Percentiles rank a stretch among this genome's conserved stretches.
These are phyloP conservation scores for Chiroxiphia lanceolata DNA, from an alignment of 2,797 vertebrate genomes.

Conservation along the genomic window DNA sequence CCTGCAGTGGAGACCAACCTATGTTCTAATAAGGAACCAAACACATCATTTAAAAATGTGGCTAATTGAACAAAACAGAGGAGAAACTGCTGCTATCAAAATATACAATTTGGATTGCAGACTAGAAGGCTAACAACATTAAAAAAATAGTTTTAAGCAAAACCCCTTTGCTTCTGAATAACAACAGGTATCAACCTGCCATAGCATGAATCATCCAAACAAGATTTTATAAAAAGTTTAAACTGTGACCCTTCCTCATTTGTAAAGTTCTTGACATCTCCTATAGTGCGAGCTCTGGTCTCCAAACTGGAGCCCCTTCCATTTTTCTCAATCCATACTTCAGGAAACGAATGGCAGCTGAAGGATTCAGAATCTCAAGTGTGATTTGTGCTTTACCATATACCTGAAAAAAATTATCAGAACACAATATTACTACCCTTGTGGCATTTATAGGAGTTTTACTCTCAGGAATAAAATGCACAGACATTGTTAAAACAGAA, in stretches of 20 bases:
- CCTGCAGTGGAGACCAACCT: conserved; percentile 64
- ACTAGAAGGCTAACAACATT: conserved; percentile 81
- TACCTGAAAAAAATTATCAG: conserved; percentile 81
- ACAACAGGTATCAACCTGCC: conserved; percentile 70
- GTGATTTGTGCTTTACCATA: conserved; percentile 99
- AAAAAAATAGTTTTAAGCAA: conserved; percentile 85
- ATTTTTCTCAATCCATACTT: conserved; percentile 69
- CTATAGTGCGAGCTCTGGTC: conserved; percentile 66
- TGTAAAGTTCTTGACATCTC: conserved; percentile 72
- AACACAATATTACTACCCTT: neutral
- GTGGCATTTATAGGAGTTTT: neutral
- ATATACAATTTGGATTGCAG: conserved; percentile 86
- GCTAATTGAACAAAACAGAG: conserved; percentile 79
- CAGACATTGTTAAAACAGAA: neutral
- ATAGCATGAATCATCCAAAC: conserved; percentile 73
- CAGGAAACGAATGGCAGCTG: conserved; percentile 61
- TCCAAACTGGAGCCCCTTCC: conserved; percentile 63
- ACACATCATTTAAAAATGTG: conserved; percentile 74
- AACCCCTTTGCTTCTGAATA: conserved; percentile 77
- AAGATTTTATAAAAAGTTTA: conserved; percentile 75
- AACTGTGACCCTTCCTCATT: conserved; percentile 71
- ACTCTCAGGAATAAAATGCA: neutral
- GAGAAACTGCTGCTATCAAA: conserved; percentile 83
- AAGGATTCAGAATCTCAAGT: conserved; percentile 91
- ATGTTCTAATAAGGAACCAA: conserved; percentile 75